Base-by-base conservation (phyloP, 1,140 invertebrate genomes). In the Coelopa frigida region DNA sequence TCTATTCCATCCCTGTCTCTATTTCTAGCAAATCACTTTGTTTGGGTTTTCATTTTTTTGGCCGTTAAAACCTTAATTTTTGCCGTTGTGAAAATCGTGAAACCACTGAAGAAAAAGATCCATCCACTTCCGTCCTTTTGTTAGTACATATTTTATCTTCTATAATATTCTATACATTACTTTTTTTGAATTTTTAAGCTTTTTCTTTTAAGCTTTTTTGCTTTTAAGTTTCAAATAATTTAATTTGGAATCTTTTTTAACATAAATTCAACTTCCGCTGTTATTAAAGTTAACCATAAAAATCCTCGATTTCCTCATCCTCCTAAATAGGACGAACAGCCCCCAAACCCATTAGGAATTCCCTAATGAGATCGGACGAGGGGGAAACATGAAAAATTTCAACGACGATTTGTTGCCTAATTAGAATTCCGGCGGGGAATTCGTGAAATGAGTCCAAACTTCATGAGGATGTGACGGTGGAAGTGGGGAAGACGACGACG, bases 1-100 rank as follows among this genome's bases (percentile, higher is more conserved):
- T 8, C 14, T 29, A 29, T 29, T 29, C 8, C 14, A 10, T n/a
- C 27, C 23, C 11, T 41, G n/a, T 20, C 12, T 21, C 18, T 11
- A 26, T 21, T 8, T 22, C 12, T n/a, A 23, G 12, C 23, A 11
- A n/a, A 12, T 23, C 20, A 41, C 12, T 8, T 10, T 24, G 12
- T 15, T 38, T 11, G 20, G 36, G 12, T 38, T 38, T 38, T 38
- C 20, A 18, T 18, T 38, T 18, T 37, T 37, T 37, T n/a, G n/a
- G n/a, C n/a, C n/a, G n/a, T n/a, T n/a, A n/a, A n/a, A n/a, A n/a
- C n/a, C n/a, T n/a, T n/a, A n/a, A n/a, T n/a, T n/a, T n/a, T n/a
- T n/a, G n/a, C n/a, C n/a, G n/a, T n/a, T n/a, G n/a, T n/a, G n/a
- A n/a, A n/a, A n/a, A n/a, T n/a, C n/a, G n/a, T n/a, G n/a, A n/a